These are phyloP conservation scores for Ellobium chinense DNA, from an alignment of 2,888 invertebrate genomes.

Conservation along the genomic window DNA sequence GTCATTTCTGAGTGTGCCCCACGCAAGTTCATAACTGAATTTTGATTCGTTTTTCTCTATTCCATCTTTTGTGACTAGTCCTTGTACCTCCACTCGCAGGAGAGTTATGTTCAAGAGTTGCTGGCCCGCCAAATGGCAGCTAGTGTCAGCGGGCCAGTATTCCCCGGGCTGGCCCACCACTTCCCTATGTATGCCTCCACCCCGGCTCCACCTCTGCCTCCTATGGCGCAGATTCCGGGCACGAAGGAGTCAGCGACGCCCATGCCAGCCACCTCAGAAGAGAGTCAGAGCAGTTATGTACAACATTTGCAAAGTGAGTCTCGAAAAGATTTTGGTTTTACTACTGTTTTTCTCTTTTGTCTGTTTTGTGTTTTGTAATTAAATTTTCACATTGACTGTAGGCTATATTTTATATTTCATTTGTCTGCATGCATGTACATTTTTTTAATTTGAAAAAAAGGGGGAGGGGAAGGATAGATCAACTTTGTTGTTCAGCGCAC, in stretches of 20 bases:
- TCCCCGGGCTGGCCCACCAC: slow-evolving; percentile 61
- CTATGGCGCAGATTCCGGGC: slow-evolving; percentile 82
- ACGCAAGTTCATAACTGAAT: no score
- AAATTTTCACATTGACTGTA: no score
- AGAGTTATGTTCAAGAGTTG: slow-evolving; percentile 71
- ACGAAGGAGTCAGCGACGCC: slow-evolving; percentile 63
- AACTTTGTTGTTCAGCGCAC: no score
- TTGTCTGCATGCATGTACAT: no score
- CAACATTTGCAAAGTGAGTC: slow-evolving; percentile 70
- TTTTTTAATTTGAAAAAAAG: no score
- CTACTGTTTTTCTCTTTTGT: no score
- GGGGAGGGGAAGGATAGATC: no score
- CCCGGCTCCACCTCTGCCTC: slow-evolving; percentile 79
- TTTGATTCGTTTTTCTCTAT: not conserved
- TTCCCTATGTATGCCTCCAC: slow-evolving; percentile 78
- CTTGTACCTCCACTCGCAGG: slow-evolving; percentile 59
- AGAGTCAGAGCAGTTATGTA: slow-evolving; percentile 67
- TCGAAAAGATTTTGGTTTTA: no score
- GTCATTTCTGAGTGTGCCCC: no score
- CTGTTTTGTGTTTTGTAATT: no score
- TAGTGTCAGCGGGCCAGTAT: slow-evolving; percentile 61
- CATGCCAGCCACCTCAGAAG: slow-evolving; percentile 55
- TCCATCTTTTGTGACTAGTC: not conserved
- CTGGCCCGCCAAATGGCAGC: slow-evolving; percentile 71
- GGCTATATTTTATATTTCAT: no score